Base-by-base conservation (phyloP, 2,888 invertebrate species). In the Electrophaes corylata region DNA sequence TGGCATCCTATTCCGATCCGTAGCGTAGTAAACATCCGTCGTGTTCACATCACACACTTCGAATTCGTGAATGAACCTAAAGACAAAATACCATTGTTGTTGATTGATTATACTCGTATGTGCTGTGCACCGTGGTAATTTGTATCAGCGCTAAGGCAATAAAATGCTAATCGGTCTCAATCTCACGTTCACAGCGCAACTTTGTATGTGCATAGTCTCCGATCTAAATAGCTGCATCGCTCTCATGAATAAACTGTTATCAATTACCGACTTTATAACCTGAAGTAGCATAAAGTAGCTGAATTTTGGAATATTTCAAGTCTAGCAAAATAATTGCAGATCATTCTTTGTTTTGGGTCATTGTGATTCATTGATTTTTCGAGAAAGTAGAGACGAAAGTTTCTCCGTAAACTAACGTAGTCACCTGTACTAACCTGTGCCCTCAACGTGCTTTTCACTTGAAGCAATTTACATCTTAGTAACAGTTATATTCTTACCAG, bases 151-250 rank as follows among this genome's bases (percentile, higher is more conserved):
- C 53, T 61, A 59, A 40, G 55, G 53, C 50, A 64, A 63, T 63
- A 59, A 62, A 62, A 65, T 63, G 60, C 53, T 61, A 66, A 66
- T 65, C 57, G 51, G 53, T 35, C 52, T 46, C 53, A 33, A 56
- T 63, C 59, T 60, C 52, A 60, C 57, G 56, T 55, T 60, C 51
- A 56, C 45, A 5, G 14, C 39, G 52, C 58, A 51, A 43, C 64
- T 62, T 60, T 57, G 55, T 56, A 51, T 63, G 31, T 12, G 18
- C 52, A 57, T 53, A 8, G 16, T 51, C 26, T 43, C 20, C 37
- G 45, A 47, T 59, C 57, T 48, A 57, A 54, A 60, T 53, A 57
- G 43, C 14, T 55, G 46, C 52, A 57, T 59, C 52, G 11, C 11
- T 51, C 44, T 35, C 44, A 35, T 35, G 26, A n/a, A 50, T 43